Conservation (phyloP, 2,797 vertebrate genomes). For the Takifugu rubripes region DNA sequence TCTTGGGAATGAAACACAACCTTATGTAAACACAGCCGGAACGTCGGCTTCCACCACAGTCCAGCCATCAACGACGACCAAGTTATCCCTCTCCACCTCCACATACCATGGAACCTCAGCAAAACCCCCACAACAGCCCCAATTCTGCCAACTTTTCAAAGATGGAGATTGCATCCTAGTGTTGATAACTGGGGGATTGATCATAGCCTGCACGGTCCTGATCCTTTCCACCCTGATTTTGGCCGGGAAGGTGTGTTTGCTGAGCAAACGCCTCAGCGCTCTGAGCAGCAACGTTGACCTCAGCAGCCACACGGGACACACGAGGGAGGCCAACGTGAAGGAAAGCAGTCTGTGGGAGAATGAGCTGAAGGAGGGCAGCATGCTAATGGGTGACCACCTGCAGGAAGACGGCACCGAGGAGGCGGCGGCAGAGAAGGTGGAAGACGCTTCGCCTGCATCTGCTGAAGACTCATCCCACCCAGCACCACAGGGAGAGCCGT, state of each 20-base stretch:
- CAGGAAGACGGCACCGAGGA: conserved; percentile 9
- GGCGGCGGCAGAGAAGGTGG: conserved; percentile 16
- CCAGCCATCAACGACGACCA: not conserved
- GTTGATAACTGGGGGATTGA: conserved; percentile 27
- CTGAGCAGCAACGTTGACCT: conserved; percentile 29
- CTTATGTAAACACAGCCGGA: too few relatives aligned
- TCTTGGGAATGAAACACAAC: too few relatives aligned
- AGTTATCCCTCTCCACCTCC: rapidly evolving
- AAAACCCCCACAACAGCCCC: rapidly evolving
- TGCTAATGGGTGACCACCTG: conserved; percentile 50
- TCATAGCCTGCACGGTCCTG: conserved; percentile 29
- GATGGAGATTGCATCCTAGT: rapidly evolving
- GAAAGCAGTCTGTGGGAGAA: conserved; percentile 5
- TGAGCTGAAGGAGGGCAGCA: conserved; percentile 29
- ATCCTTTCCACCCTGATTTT: conserved; percentile 39
- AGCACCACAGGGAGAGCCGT: conserved; percentile 18
- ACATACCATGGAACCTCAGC: rapidly evolving
- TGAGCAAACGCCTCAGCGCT: conserved; percentile 25
- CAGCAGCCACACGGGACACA: conserved; percentile 29
- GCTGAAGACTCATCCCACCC: conserved; percentile 19
- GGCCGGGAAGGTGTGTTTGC: conserved; percentile 43
- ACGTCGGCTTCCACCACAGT: too few relatives aligned
- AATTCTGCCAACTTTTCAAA: too few relatives aligned
- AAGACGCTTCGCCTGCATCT: conserved; percentile 7
- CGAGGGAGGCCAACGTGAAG: conserved; percentile 5